phyloP scores from a whole-genome alignment of 2,797 vertebrate genomes.

The Phalloptychus januarius region DNA sequence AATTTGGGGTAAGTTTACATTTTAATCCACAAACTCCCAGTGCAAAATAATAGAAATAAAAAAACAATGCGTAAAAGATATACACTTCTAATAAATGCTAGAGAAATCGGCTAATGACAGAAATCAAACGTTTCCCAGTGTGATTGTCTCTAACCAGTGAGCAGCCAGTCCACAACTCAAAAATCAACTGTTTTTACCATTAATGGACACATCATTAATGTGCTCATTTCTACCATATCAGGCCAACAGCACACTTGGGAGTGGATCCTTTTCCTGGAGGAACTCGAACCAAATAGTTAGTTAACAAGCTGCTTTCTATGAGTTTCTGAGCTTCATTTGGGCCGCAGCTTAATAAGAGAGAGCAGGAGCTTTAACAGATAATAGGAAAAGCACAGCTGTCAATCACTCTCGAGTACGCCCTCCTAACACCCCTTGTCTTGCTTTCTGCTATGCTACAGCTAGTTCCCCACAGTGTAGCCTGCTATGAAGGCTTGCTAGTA shows the following conservation, averaged over 20 bases:
- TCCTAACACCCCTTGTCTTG: no score
- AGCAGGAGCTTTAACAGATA: no score
- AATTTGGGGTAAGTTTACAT: neutral
- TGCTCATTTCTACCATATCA: neutral
- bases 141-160: neutral
- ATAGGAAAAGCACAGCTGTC: no score
- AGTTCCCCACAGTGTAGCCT: no score
- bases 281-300: neutral
- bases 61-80: no score
- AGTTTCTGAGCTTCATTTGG: no score
- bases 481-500: no score
- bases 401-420: no score
- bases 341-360: no score
- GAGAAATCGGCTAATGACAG: neutral
- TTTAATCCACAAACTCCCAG: neutral
- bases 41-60: neutral
- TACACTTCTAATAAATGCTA: neutral
- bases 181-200: neutral
- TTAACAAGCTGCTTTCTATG: neutral
- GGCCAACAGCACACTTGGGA: neutral
- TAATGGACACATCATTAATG: neutral
- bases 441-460: no score
- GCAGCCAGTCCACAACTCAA: neutral
- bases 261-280: neutral
- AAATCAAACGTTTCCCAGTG: no score